phyloP scores from a whole-genome alignment of 2,797 vertebrate genomes.

The Peromyscus attwateri region DNA sequence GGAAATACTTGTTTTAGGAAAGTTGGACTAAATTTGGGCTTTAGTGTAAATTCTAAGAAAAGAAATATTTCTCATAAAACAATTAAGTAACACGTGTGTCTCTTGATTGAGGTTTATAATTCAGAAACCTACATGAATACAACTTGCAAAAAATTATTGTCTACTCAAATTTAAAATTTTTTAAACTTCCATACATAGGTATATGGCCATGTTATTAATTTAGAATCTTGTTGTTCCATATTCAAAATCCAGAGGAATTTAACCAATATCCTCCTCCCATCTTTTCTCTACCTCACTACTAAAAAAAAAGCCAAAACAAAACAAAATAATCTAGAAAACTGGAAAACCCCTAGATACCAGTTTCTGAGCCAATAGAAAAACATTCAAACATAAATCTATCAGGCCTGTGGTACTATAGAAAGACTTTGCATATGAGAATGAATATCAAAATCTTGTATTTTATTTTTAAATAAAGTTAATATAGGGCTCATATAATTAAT shows the following conservation, averaged over 20 bases:
- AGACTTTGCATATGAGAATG: conserved; percentile 43
- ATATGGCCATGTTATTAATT: background rate
- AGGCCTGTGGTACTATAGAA: background rate
- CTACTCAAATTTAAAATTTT: background rate
- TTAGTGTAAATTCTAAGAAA: background rate
- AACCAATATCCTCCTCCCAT: background rate
- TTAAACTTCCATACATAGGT: background rate
- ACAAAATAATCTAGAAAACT: background rate
- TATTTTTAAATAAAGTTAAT: conserved; percentile 78
- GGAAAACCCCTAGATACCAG: background rate
- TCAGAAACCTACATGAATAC: background rate
- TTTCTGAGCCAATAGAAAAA: conserved; percentile 63
- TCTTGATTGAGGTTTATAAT: background rate
- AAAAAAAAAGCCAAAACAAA: background rate
- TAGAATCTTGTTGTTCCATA: background rate
- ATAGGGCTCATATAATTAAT: conserved; percentile 75
- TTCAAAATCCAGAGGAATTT: conserved; percentile 27
- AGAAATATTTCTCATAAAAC: background rate
- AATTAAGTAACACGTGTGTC: background rate
- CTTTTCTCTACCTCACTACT: background rate
- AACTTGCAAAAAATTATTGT: background rate
- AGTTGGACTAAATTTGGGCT: background rate
- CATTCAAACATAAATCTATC: conserved; percentile 12
- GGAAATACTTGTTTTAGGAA: background rate
- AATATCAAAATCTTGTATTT: conserved; percentile 64